phyloP scores from a whole-genome alignment of 2,113 vertebrate genomes.

The Eurystomus gularis region DNA sequence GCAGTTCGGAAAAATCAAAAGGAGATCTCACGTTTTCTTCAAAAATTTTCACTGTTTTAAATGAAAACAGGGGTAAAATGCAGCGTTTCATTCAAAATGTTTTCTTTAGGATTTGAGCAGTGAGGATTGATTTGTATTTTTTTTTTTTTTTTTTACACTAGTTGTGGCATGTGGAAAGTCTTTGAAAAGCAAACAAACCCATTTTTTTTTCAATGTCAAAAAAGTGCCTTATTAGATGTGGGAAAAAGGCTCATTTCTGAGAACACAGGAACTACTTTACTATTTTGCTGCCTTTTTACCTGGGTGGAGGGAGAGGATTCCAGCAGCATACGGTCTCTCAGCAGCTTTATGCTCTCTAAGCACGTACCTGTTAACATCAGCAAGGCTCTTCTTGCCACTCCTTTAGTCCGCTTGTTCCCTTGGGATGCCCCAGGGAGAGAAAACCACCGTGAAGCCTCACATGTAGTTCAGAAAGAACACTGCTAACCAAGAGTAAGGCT shows the following conservation, averaged over 20 bases:
- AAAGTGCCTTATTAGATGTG: neutral
- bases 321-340: neutral
- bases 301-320: neutral
- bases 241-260: accelerated
- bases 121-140: too few species aligned
- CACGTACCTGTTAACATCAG: neutral
- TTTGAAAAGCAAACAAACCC: neutral
- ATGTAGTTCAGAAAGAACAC: neutral
- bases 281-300: neutral
- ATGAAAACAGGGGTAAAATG: neutral
- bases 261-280: neutral
- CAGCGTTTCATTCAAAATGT: neutral
- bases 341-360: neutral
- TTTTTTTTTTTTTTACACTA: neutral
- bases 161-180: neutral
- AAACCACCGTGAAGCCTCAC: neutral
- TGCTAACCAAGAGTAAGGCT: neutral
- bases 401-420: neutral
- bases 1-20: neutral
- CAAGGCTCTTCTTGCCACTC: neutral
- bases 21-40: neutral
- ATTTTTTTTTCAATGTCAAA: neutral
- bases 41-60: neutral
- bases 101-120: neutral
- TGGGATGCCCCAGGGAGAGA: neutral